Evolutionary conservation across 2,888 invertebrate species (phyloP), one percentile per base, ranked within the genome.

Genomic region (Merodon equestris): DNA sequence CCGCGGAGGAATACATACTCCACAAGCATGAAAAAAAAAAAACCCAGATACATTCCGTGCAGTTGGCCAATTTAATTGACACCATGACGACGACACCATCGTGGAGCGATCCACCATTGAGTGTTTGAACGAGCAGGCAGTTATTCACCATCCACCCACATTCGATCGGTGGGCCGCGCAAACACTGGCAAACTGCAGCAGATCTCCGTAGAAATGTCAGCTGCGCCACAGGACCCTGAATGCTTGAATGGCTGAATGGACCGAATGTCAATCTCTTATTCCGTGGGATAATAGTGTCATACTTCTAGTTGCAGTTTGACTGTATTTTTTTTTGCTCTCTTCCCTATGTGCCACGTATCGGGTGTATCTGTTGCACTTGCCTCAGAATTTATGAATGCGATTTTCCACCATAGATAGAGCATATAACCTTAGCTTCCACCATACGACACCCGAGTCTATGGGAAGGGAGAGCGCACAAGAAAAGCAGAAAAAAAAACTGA

Each of bases 31-130:
- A n/a, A 40, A 40, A 3, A 40, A 40, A 40, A 40, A 70, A 73
- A 79, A 27, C 7, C 7, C 27, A 27, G 27, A 4, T 4, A 73
- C 68, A 79, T 64, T 74, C 50, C 74, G 74, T 79, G 79, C 74
- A 79, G 79, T 79, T 79, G 79, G 79, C 74, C 74, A 79, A 74
- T 79, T 79, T 79, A 79, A 79, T 79, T 79, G 79, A 74, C 79
- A 79, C 79, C 51, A 68, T 60, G 73, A 70, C 79, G 74, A 79
- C 70, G 68, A 68, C 73, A 68, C 56, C 66, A 63, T 68, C 70
- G 74, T 68, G 74, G 27, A 27, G 7, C 27, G 27, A 79, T 79
- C 74, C 68, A 68, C 73, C 68, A 63, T 56, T 66, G 57, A 57
- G 53, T 19, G 36, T 60, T 34, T 66, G 42, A 48, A 13, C 42